Base-by-base conservation (phyloP, 2,113 vertebrate species). In the Cranoglanis bouderius region DNA sequence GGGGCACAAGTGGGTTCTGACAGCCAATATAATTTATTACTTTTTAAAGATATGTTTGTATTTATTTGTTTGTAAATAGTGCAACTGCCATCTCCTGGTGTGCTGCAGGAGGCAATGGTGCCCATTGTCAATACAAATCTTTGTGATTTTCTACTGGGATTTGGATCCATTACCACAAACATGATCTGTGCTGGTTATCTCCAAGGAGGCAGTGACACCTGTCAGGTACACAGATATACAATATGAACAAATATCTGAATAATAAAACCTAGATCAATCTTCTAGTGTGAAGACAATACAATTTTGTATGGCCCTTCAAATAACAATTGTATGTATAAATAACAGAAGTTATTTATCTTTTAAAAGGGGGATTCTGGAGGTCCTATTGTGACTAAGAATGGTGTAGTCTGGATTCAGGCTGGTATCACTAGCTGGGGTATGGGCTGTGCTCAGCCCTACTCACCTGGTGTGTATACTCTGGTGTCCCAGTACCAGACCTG, bases 351-450 rank as follows among this genome's bases (percentile, higher is more conserved):
- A 6, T 43, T 4, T 82, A 1, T 67, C 10, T 85, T 55, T 63
- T 26, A 38, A 2, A 40, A 90, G 90, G 90, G 90, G 0, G 90
- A 90, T 29, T 90, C 90, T 85, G 90, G 90, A 9, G 88, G 90
- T 51, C 88, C 90, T 19, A 18, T 90, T 74, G 90, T 90, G 74
- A 63, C 4, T 78, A 84, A 55, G 43, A 18, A 81, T 38, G 82
- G 88, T 81, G 2, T 72, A 40, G 61, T 81, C 59, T 90, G 90
- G 90, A 53, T 90, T 84, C 90, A 63, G 87, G 46, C 72, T 84
- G 90, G 90, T 29, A 89, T 91, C 88, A 91, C 90, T 51, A 91
- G 90, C 85, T 91, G 85, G 85, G 90, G 90, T 51, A 35, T 13
- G 7, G 87, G 84, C 13, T 90, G 90, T 86, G 90, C 90, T 65